phyloP scores from a whole-genome alignment of 2,113 vertebrate species.

The Thalassoma bifasciatum region DNA sequence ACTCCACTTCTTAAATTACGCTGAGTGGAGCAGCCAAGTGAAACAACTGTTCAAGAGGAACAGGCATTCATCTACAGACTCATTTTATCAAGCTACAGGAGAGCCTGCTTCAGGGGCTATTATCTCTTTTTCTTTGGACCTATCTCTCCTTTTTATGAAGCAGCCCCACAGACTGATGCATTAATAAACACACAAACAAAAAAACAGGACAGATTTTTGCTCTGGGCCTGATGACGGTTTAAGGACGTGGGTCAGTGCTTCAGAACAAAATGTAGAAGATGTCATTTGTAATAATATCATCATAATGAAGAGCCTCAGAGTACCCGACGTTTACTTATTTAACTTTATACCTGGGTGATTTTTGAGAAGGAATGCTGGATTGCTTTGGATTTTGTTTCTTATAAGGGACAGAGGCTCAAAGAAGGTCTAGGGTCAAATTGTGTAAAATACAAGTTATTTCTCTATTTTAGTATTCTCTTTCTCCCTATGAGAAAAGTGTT shows the following conservation, averaged over 20 bases:
- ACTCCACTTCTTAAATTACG: background rate
- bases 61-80: conserved; percentile 6
- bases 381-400: background rate
- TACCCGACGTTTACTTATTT: conserved; percentile 8
- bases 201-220: conserved; percentile 36
- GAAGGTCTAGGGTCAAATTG: too few species aligned
- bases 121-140: conserved; percentile 31
- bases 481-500: too few species aligned
- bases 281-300: conserved; percentile 16
- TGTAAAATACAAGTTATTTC: too few species aligned
- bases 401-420: too few species aligned
- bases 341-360: background rate
- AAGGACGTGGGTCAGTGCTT: conserved; percentile 50
- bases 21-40: conserved; percentile 5
- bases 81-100: conserved; percentile 19
- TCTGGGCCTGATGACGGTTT: conserved; percentile 45
- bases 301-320: conserved; percentile 19
- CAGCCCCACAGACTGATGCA: conserved; percentile 2
- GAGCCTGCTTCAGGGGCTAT: conserved; percentile 42
- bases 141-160: conserved; percentile 12
- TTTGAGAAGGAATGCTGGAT: conserved; percentile 11
- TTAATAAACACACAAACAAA: conserved; percentile 30
- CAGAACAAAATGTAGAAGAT: conserved; percentile 47
- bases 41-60: conserved; percentile 28
- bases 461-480: too few species aligned